Base-by-base conservation (phyloP, 1,140 invertebrate species). In the Drosophila subpulchrella region DNA sequence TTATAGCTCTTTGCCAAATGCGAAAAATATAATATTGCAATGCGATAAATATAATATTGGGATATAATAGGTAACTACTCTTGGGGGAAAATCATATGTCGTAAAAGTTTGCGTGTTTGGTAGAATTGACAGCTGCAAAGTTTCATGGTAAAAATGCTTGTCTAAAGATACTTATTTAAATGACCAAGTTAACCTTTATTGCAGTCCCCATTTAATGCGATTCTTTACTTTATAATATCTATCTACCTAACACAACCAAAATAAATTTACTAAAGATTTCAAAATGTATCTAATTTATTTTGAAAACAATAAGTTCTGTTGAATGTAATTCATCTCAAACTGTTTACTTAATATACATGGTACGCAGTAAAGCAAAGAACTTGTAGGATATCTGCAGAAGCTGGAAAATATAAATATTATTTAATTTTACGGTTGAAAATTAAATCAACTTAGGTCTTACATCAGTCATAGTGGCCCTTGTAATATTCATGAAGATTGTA, bases 361-460 rank as follows among this genome's bases (percentile, higher is more conserved):
- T 91, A 13, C 81, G 75, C 5, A 91, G 60, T 11, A 91, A 38
- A 12, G 84, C 89, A 53, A 91, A 91, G 41, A 89, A 91, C 24
- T 90, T 88, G 53, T 89, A 89, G 8, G 89, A 91, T 41, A 84
- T 57, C 51, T 91, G 80, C 27, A 89, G 59, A 4, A 91, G 60
- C 89, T 91, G 66, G 4, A 81, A 63, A 57, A 13, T 36, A 27
- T 39, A 5, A 27, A 1, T 10, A 62, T 11, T 13, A 60, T 6
- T 11, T 4, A 38, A 17, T 46, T 12, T 17, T 1, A 20, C n/a
- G 2, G 20, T 20, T 11, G 5, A 38, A 0, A 2, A 12, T 10
- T 27, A 6, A 17, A 44, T 50, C 12, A 47, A 6, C 2, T 2
- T 24, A 0, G 34, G 13, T 17, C 68, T 55, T 55, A 91, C 90